phyloP scores from a whole-genome alignment of 2,797 vertebrate species.

The Anomalospiza imberbis region DNA sequence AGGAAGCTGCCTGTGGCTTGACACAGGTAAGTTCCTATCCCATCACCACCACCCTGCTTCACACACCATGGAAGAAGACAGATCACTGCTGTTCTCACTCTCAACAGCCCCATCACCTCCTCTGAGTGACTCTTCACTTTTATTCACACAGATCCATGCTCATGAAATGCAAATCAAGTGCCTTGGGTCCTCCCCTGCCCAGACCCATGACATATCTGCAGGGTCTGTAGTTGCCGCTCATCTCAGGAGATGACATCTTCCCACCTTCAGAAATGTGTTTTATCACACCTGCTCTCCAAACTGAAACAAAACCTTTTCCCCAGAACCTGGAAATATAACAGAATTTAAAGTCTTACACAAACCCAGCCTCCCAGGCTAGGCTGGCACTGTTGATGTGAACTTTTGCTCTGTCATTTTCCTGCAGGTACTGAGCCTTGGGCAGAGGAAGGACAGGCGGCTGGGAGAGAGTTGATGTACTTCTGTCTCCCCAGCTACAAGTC shows the following conservation, averaged over 20 bases:
- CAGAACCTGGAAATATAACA: background rate
- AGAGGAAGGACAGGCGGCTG: background rate
- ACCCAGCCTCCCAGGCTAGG: background rate
- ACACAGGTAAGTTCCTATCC: background rate
- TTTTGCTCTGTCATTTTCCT: background rate
- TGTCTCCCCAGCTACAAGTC: background rate
- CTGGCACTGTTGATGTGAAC: background rate
- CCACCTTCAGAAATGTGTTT: background rate
- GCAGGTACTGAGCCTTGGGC: accelerated
- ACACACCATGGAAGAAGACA: background rate
- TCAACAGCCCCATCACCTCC: background rate
- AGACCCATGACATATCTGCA: background rate
- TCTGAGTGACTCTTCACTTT: background rate
- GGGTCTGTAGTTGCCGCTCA: background rate
- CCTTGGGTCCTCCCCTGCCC: background rate
- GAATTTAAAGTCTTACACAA: background rate
- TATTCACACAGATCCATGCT: background rate
- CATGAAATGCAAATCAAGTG: background rate
- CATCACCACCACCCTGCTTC: background rate
- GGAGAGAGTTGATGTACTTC: background rate
- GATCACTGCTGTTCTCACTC: background rate
- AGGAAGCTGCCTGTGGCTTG: background rate
- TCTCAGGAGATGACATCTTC: background rate
- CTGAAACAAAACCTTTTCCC: background rate
- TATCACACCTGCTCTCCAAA: background rate